Evolutionary conservation across 2,113 vertebrate genomes (phyloP).

Genomic region (Fulmarus glacialis): DNA sequence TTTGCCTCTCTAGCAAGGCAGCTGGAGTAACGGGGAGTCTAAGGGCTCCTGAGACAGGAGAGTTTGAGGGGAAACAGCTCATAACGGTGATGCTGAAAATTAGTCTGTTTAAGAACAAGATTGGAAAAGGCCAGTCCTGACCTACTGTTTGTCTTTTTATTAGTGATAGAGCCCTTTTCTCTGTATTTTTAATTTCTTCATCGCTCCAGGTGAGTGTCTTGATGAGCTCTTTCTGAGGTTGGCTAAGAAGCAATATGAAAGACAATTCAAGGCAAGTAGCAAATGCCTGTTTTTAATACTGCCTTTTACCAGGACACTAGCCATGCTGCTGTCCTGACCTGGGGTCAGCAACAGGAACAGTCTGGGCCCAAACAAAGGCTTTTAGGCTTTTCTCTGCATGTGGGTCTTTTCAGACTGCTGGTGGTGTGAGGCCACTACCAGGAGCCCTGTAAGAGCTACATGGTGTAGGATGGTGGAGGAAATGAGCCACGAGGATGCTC

Average conservation of each 20-base stretch:
- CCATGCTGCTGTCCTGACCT: background rate
- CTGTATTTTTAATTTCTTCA: background rate
- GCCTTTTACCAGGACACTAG: background rate
- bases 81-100: background rate
- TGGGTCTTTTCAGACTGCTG: background rate
- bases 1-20: background rate
- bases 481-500: background rate
- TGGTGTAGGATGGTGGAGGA: accelerated
- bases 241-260: background rate
- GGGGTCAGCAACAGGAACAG: background rate
- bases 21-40: background rate
- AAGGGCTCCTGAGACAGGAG: background rate
- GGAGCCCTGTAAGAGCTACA: background rate
- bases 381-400: background rate
- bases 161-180: background rate
- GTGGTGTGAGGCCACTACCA: background rate
- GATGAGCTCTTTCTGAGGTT: background rate
- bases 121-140: background rate
- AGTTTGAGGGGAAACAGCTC: background rate
- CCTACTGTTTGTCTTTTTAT: background rate
- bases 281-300: background rate
- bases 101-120: background rate
- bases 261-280: background rate
- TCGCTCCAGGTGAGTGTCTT: background rate
- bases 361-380: background rate